Percentiles rank a stretch among this genome's conserved stretches.
These are phyloP conservation scores for Lophius americanus DNA, from an alignment of 2,797 vertebrate genomes.

Conservation along the genomic window DNA sequence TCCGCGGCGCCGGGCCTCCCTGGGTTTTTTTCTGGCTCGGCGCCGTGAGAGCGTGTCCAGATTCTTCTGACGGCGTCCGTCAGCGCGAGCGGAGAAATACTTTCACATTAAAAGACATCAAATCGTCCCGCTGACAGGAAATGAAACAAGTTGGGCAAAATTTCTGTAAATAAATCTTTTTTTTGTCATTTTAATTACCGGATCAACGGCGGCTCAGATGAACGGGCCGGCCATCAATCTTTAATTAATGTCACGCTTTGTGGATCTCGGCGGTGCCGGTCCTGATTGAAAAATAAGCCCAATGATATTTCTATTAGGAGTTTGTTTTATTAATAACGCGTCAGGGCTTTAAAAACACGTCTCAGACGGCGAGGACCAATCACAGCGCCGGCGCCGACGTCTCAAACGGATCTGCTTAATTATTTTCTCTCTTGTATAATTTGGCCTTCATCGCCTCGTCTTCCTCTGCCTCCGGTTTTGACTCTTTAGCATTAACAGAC, in stretches of 20 bases:
- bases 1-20: too few relatives aligned
- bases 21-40: background rate
- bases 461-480: conserved; percentile 25
- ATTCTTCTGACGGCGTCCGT: conserved; percentile 65
- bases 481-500: conserved; percentile 22
- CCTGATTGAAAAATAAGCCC: conserved; percentile 87
- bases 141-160: conserved; percentile 78
- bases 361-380: conserved; percentile 70
- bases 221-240: conserved; percentile 83
- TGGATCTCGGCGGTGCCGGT: conserved; percentile 79
- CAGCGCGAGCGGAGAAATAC: conserved; percentile 43
- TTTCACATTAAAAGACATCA: conserved; percentile 70
- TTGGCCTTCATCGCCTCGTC: conserved; percentile 17
- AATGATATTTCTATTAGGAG: conserved; percentile 88
- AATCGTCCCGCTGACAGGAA: conserved; percentile 71
- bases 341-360: conserved; percentile 84
- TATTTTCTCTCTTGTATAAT: conserved; percentile 61
- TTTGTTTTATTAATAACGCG: conserved; percentile 87
- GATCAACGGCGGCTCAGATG: conserved; percentile 82
- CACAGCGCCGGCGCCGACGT: conserved; percentile 57
- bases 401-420: conserved; percentile 54
- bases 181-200: conserved; percentile 87
- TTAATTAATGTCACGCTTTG: conserved; percentile 87
- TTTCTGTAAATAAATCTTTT: conserved; percentile 84
- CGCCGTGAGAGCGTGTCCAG: background rate